Base-by-base conservation (phyloP, 2,113 vertebrate species). In the Nothocercus julius region DNA sequence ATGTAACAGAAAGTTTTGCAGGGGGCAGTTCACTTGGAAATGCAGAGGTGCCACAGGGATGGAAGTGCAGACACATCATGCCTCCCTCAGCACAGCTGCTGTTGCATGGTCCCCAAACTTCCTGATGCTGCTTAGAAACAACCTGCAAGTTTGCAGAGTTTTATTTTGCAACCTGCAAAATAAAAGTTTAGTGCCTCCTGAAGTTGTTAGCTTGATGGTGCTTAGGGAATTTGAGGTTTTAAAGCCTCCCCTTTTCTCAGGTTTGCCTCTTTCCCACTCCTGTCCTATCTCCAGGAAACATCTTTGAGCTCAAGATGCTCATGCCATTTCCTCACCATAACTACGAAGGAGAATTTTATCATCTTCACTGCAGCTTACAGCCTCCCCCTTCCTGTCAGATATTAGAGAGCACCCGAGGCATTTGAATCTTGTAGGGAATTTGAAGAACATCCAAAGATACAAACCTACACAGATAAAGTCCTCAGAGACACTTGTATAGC, bases 351-450 rank as follows among this genome's bases (percentile, higher is more conserved):
- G 3, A 16, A 40, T 76, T 86, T 73, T 73, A 10, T 66, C n/a
- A 73, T 13, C 5, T 34, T 79, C 45, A 53, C 1, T 84, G 19
- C n/a, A 49, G 16, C 40, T 87, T 67, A 66, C 58, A 53, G 10
- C 6, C 9, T 22, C 2, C 6, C 85, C 10, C 2, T 2, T 30
- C 73, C 27, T n/a, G 19, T 59, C 7, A 1, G 17, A 2, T 49
- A 6, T 14, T 2, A 1, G 47, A 70, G 38, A 78, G 19, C 28
- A 53, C 25, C 66, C n/a, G 66, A 42, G 59, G 6, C 56, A 3
- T 32, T 84, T 84, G 47, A 53, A 15, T n/a, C 15, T 61, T 24
- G 17, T 3, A 40, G 27, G 47, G 28, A 66, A 28, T 7, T 49
- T 25, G 36, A 56, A 79, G 53, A 87, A 68, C 68, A 66, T 25